Percentiles rank a stretch among this genome's conserved stretches.
These are phyloP conservation scores for Deroptyus accipitrinus DNA, from an alignment of 2,113 vertebrate species.

Conservation along the genomic window DNA sequence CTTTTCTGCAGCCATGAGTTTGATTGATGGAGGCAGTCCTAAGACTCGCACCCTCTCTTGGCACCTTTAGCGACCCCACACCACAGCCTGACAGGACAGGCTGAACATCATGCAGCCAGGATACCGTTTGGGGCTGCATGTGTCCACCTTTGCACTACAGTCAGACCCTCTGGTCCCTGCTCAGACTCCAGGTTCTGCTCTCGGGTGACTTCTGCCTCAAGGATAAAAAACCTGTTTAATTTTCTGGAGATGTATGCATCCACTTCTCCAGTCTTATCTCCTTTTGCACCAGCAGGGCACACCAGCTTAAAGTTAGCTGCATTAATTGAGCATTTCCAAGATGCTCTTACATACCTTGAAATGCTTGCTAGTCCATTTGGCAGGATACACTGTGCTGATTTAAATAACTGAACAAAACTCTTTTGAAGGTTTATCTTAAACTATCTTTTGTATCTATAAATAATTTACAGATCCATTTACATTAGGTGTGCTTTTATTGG, in stretches of 20 bases:
- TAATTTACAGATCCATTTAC: background rate
- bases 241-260: background rate
- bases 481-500: background rate
- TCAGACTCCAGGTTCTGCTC: background rate
- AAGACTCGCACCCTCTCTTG: background rate
- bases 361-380: background rate
- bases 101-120: rapidly evolving
- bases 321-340: background rate
- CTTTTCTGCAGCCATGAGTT: background rate
- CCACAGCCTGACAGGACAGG: background rate
- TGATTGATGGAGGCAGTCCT: rapidly evolving
- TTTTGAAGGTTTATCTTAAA: background rate
- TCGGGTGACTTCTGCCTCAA: background rate
- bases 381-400: background rate
- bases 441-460: background rate
- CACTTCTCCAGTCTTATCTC: background rate
- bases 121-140: background rate
- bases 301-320: background rate
- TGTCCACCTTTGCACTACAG: background rate
- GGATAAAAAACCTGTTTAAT: background rate
- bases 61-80: background rate
- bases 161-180: rapidly evolving
- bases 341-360: background rate
- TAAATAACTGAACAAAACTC: background rate
- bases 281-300: background rate